Percentiles rank a stretch among this genome's conserved stretches.
phyloP scores from a whole-genome alignment of 1,140 invertebrate species.

The Aethina tumida region DNA sequence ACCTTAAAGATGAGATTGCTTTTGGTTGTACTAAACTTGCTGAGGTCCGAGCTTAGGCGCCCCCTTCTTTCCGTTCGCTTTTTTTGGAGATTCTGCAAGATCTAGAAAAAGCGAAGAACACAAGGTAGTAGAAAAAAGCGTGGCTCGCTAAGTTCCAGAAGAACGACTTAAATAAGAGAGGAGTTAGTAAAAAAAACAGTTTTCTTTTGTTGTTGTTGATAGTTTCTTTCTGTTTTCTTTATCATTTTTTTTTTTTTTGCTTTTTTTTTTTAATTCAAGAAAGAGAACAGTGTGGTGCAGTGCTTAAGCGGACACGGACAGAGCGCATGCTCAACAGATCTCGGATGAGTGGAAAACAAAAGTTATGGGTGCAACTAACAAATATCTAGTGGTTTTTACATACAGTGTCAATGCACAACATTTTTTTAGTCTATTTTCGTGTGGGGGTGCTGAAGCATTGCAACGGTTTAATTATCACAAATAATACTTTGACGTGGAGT shows the following conservation, averaged over 20 bases:
- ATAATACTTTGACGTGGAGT: too few relatives aligned
- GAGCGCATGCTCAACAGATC: constrained; percentile 15
- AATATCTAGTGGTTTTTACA: too few relatives aligned
- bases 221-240: background rate
- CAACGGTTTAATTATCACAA: too few relatives aligned
- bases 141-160: constrained; percentile 35
- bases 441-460: too few relatives aligned
- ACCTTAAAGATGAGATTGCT: constrained; percentile 95
- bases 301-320: constrained; percentile 32
- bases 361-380: background rate
- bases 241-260: too few relatives aligned
- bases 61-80: constrained; percentile 89
- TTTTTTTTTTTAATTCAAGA: too few relatives aligned
- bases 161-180: constrained; percentile 30
- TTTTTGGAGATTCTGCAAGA: constrained; percentile 95
- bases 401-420: too few relatives aligned
- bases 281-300: constrained; percentile 25
- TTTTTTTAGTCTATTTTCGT: too few relatives aligned
- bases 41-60: constrained; percentile 76
- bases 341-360: background rate
- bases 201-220: background rate
- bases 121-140: constrained; percentile 54
- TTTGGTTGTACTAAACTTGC: constrained; percentile 87
- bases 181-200: constrained; percentile 8
- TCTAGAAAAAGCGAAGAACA: constrained; percentile 82